A percentile compares a stretch with the other conserved stretches of the same genome.
These are phyloP conservation scores for Drosophila atripex DNA, from an alignment of 2,888 invertebrate species.

Conservation along the genomic window DNA sequence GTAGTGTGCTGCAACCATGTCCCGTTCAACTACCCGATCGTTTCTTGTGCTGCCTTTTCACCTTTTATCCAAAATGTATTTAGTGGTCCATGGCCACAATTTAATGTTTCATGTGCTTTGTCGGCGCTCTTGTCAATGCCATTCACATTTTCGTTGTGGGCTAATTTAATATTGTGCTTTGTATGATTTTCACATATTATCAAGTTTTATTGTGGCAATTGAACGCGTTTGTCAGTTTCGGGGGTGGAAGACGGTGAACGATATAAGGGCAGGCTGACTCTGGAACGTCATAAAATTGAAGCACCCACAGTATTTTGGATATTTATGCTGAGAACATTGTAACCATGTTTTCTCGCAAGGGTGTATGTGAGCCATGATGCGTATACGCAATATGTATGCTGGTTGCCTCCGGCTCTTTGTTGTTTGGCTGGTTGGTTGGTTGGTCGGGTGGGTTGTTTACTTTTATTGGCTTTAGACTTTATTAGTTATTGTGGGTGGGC, in stretches of 20 bases:
- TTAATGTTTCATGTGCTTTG: slow-evolving; percentile 39
- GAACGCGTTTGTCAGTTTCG: slow-evolving; percentile 70
- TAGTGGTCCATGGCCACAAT: slow-evolving; percentile 43
- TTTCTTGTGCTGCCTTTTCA: slow-evolving; percentile 61
- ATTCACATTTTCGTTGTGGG: slow-evolving; percentile 52
- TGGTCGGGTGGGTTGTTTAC: slow-evolving; percentile 67
- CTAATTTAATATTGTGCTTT: slow-evolving; percentile 80
- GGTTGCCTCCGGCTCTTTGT: slow-evolving; percentile 40
- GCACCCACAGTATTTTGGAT: slow-evolving; percentile 69
- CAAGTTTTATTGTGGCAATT: slow-evolving; percentile 78
- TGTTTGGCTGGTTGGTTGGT: slow-evolving; percentile 54
- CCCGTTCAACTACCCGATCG: slow-evolving; percentile 22
- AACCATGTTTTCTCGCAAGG: slow-evolving; percentile 42
- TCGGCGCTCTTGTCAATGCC: slow-evolving; percentile 28
- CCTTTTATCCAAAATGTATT: slow-evolving; percentile 22
- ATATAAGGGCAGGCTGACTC: slow-evolving; percentile 5
- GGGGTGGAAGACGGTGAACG: background rate
- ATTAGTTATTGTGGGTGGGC: slow-evolving; percentile 66
- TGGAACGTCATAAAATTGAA: slow-evolving; percentile 68
- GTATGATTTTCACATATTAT: slow-evolving; percentile 79
- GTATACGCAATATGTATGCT: slow-evolving; percentile 53
- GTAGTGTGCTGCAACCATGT: slow-evolving; percentile 18
- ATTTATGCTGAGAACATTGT: slow-evolving; percentile 72
- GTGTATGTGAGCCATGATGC: slow-evolving; percentile 28
- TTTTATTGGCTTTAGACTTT: slow-evolving; percentile 74